phyloP scores from a whole-genome alignment of 2,888 invertebrate species.

The Ormia ochracea region DNA sequence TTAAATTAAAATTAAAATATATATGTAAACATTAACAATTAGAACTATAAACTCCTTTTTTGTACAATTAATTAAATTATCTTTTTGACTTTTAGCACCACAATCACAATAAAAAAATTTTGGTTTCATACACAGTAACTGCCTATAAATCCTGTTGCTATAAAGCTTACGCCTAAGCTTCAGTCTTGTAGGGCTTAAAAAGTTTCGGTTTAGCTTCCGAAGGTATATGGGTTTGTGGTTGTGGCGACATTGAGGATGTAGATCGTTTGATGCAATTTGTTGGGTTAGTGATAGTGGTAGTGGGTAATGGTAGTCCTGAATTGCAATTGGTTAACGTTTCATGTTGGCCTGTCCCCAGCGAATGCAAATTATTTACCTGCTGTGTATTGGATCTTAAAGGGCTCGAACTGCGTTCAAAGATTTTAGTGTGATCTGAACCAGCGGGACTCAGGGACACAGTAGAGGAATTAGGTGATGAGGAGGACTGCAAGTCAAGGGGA shows the following conservation, averaged over 20 bases:
- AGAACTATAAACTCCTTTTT: slow-evolving; percentile 64
- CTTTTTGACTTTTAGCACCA: slow-evolving; percentile 55
- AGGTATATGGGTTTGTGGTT: slow-evolving; percentile 66
- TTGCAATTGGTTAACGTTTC: slow-evolving; percentile 2
- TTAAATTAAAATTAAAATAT: no score
- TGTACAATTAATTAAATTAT: slow-evolving; percentile 67
- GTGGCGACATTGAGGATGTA: slow-evolving; percentile 69
- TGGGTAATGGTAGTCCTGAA: slow-evolving; percentile 68
- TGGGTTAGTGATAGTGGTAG: slow-evolving; percentile 65
- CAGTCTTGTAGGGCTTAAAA: slow-evolving; percentile 85
- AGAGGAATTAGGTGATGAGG: slow-evolving; percentile 76
- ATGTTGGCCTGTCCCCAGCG: slow-evolving; percentile 42
- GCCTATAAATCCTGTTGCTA: neutral
- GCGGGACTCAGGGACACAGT: slow-evolving; percentile 76
- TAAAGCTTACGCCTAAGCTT: slow-evolving; percentile 67
- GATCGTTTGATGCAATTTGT: slow-evolving; percentile 64
- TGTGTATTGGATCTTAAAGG: slow-evolving; percentile 61
- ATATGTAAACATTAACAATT: slow-evolving; percentile 46
- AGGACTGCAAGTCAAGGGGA: slow-evolving; percentile 76
- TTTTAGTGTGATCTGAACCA: slow-evolving; percentile 76
- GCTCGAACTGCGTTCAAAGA: slow-evolving; percentile 74
- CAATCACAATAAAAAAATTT: slow-evolving; percentile 55
- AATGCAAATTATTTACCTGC: slow-evolving; percentile 41
- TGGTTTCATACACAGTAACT: slow-evolving; percentile 31
- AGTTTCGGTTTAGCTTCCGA: slow-evolving; percentile 80